Conservation (phyloP, 2,888 invertebrate genomes). For the Arenicola marina region DNA sequence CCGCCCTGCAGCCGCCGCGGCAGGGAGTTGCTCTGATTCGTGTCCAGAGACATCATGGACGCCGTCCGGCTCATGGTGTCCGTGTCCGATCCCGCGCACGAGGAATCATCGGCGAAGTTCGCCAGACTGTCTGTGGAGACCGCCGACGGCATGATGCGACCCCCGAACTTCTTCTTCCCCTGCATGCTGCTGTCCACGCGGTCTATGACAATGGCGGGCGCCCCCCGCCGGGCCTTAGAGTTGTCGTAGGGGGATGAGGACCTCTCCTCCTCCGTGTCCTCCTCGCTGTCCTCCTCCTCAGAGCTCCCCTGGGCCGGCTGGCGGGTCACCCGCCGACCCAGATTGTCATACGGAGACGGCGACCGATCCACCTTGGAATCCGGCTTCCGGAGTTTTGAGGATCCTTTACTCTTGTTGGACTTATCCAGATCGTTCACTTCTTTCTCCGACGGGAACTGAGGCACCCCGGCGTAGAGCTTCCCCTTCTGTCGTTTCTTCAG, state of each 20-base stretch:
- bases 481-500: slow-evolving; percentile 7
- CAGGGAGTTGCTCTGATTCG: slow-evolving; percentile 13
- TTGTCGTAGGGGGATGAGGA: slow-evolving; percentile 27
- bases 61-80: slow-evolving; percentile 5
- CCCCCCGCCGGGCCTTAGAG: not conserved
- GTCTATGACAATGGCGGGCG: not conserved
- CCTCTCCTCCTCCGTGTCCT: slow-evolving; percentile 1
- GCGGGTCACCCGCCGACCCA: not conserved
- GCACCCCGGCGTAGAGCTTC: slow-evolving; percentile 23
- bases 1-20: slow-evolving; percentile 8
- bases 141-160: not conserved
- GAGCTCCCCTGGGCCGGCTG: not conserved
- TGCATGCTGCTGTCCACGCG: not conserved
- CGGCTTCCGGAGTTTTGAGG: not conserved
- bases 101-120: slow-evolving; percentile 7
- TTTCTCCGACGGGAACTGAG: slow-evolving; percentile 13
- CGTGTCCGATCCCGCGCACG: slow-evolving; percentile 5
- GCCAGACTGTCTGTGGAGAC: slow-evolving; percentile 11
- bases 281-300: not conserved
- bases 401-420: not conserved
- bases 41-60: slow-evolving; percentile 20
- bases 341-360: slow-evolving; percentile 31
- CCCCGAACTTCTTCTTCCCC: not conserved
- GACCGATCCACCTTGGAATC: slow-evolving; percentile 12
- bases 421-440: slow-evolving; percentile 9